These are phyloP conservation scores for Oenanthe oenanthe DNA, from an alignment of 2,113 vertebrate species.

Conservation along the genomic window DNA sequence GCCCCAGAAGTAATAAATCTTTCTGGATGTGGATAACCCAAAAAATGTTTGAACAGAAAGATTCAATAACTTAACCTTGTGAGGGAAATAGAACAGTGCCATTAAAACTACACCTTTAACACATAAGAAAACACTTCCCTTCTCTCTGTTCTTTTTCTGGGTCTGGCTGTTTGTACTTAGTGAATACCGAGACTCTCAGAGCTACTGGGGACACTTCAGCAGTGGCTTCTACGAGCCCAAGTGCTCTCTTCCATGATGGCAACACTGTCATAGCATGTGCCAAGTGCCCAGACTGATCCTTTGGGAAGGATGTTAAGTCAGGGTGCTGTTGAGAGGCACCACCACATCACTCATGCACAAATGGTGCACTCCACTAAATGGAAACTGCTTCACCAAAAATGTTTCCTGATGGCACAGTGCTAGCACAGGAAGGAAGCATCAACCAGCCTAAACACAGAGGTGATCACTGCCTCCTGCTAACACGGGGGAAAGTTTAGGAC, in stretches of 20 bases:
- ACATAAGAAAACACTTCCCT: background rate
- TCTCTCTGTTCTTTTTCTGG: background rate
- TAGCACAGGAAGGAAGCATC: background rate
- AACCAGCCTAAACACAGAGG: background rate
- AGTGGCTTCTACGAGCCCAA: background rate
- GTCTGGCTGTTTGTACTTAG: background rate
- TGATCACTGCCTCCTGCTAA: background rate
- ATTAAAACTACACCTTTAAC: background rate
- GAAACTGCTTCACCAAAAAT: background rate
- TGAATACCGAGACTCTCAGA: background rate
- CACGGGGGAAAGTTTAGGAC: background rate
- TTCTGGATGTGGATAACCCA: background rate
- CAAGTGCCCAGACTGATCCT: background rate
- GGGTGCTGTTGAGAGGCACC: background rate
- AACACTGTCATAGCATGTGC: fast-evolving
- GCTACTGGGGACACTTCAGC: background rate
- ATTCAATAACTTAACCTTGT: background rate
- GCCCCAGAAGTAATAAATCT: background rate
- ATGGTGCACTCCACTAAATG: background rate
- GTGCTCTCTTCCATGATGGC: background rate
- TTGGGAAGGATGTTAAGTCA: fast-evolving
- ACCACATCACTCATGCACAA: background rate
- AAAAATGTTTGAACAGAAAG: background rate
- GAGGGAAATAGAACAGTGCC: background rate
- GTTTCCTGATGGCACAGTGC: background rate